Evolutionary conservation across 1,140 invertebrate genomes (phyloP).

Genomic region (Drosophila orosa): DNA sequence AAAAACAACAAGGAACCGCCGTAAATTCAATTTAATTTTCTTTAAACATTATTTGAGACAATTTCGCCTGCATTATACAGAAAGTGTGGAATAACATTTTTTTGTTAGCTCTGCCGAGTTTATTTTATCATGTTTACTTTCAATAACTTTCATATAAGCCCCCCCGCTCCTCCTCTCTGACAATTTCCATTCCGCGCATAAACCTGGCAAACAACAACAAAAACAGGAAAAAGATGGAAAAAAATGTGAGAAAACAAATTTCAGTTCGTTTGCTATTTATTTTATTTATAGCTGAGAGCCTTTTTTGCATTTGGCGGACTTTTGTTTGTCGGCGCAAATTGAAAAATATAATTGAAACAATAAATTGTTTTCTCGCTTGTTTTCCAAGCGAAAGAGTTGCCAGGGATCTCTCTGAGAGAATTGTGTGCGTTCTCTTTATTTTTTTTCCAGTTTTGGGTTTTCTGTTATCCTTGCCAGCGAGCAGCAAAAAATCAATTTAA

Average conservation of each 20-base stretch:
- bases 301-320: conserved; percentile 65
- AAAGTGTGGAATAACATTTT: conserved; percentile 59
- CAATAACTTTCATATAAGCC: conserved; percentile 65
- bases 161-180: not conserved
- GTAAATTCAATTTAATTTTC: conserved; percentile 83
- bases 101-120: conserved; percentile 37
- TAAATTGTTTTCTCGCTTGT: conserved; percentile 59
- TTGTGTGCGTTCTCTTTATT: not conserved
- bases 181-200: conserved; percentile 57
- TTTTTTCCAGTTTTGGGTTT: not conserved
- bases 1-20: conserved; percentile 43
- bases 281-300: conserved; percentile 76
- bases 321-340: conserved; percentile 81
- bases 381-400: conserved; percentile 59
- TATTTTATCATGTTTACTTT: conserved; percentile 80
- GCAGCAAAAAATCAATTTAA: conserved; percentile 52
- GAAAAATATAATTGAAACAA: conserved; percentile 82
- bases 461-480: conserved; percentile 6
- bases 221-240: not conserved
- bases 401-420: conserved; percentile 6
- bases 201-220: conserved; percentile 54
- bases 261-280: conserved; percentile 68
- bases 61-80: conserved; percentile 67
- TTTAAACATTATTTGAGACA: conserved; percentile 82
- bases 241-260: conserved; percentile 36